Percentiles rank a stretch among this genome's conserved stretches.
These are phyloP conservation scores for Chaenocephalus aceratus DNA, from an alignment of 2,113 vertebrate species.

Conservation along the genomic window DNA sequence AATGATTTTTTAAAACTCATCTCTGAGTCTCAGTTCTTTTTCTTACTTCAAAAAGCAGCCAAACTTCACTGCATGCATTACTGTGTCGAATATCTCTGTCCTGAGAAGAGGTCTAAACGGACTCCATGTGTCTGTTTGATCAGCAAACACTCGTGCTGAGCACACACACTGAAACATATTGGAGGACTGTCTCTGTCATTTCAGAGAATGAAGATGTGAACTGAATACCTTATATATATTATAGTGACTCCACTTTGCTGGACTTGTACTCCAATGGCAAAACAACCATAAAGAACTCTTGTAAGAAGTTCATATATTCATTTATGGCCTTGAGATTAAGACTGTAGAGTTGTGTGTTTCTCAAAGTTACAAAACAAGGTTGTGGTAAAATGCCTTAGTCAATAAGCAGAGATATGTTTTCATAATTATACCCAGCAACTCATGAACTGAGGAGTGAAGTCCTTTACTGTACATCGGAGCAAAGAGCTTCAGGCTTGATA, in stretches of 20 bases:
- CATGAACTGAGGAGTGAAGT: conserved; percentile 7
- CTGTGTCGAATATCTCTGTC: neutral
- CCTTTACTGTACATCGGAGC: neutral
- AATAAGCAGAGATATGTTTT: neutral
- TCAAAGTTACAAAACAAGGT: neutral
- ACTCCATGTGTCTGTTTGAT: conserved; percentile 43
- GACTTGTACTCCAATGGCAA: no score
- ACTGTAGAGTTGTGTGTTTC: neutral
- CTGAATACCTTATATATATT: conserved; percentile 11
- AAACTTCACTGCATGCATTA: neutral
- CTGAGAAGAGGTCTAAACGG: conserved; percentile 10
- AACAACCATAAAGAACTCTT: neutral
- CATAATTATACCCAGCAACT: conserved; percentile 5
- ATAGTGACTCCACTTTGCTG: conserved; percentile 1
- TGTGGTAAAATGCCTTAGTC: neutral
- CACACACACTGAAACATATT: conserved; percentile 4
- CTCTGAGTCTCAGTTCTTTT: neutral
- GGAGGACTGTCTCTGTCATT: conserved; percentile 1
- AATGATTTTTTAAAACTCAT: neutral
- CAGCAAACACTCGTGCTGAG: conserved; percentile 33
- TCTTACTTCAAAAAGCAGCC: neutral
- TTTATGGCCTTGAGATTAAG: neutral
- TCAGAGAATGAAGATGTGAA: conserved; percentile 17
- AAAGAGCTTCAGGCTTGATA: conserved; percentile 18
- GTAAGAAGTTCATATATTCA: neutral